Evolutionary conservation across 2,888 invertebrate species (phyloP).

Genomic region (Metallyticus violacea): DNA sequence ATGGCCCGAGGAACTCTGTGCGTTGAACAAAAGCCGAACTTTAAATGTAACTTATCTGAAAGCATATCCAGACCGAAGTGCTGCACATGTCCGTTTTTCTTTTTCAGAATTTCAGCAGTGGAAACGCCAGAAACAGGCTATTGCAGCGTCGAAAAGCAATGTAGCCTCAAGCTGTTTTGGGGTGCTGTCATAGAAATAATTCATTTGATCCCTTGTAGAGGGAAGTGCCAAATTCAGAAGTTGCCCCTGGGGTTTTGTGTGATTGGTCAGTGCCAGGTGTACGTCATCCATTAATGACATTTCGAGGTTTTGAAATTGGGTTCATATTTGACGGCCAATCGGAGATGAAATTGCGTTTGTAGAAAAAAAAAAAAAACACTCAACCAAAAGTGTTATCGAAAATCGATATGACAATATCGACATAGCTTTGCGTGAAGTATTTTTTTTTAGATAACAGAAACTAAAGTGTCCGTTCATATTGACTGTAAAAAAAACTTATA

Average conservation of each 20-base stretch:
- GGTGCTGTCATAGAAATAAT: not conserved
- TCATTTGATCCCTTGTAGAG: not conserved
- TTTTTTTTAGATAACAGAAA: not conserved
- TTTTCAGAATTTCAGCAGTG: not conserved
- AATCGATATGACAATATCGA: not conserved
- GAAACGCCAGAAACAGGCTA: not conserved
- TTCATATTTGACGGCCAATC: not conserved
- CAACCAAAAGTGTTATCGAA: not conserved
- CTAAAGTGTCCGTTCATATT: not conserved
- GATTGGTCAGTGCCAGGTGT: not conserved
- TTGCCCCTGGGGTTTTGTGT: not conserved
- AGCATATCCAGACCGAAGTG: too few relatives aligned
- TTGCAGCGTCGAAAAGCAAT: not conserved
- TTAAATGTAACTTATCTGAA: not conserved
- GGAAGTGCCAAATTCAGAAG: not conserved
- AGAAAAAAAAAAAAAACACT: not conserved
- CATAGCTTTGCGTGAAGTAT: not conserved
- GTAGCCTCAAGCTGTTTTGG: not conserved
- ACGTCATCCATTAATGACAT: not conserved
- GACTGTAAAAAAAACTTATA: not conserved
- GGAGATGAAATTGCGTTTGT: not conserved
- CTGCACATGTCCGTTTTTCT: not conserved
- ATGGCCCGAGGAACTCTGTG: not conserved
- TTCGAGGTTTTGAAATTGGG: not conserved
- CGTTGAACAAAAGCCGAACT: not conserved